Percentiles rank a stretch among this genome's conserved stretches.
phyloP scores from a whole-genome alignment of 2,797 vertebrate species.

The Syndactyla subalaris region DNA sequence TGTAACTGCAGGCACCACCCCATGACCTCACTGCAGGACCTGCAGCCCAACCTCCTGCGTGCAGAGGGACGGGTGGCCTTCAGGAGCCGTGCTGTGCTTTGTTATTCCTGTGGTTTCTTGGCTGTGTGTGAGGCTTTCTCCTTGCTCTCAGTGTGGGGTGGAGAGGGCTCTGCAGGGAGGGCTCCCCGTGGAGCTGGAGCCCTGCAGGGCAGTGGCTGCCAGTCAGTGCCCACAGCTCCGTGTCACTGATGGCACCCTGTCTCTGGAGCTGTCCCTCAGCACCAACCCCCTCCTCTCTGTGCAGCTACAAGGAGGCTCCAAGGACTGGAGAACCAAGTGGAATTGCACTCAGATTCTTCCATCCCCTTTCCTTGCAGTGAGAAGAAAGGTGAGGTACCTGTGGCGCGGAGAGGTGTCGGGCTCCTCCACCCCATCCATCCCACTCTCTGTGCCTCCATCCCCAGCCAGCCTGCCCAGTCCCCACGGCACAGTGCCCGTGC shows the following conservation, averaged over 20 bases:
- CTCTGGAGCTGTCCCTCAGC: neutral
- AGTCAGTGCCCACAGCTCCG: neutral
- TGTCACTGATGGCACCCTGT: fast-evolving
- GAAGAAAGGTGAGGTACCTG: neutral
- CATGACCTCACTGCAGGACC: neutral
- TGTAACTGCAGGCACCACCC: neutral
- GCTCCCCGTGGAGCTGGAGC: neutral
- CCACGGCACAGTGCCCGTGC: fast-evolving
- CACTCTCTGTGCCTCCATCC: fast-evolving
- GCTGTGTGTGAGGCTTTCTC: neutral
- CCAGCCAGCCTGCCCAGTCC: too few species aligned
- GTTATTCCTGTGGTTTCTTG: neutral
- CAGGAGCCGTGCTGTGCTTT: neutral
- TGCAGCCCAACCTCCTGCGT: neutral
- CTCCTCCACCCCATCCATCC: neutral
- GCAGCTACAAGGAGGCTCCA: neutral
- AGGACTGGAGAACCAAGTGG: neutral
- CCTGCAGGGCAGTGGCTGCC: neutral
- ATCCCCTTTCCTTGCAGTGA: neutral
- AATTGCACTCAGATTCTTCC: neutral
- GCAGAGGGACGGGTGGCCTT: neutral
- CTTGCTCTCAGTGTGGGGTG: fast-evolving
- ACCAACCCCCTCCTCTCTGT: neutral
- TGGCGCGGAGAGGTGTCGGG: neutral
- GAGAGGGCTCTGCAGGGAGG: neutral